Percentiles rank a stretch among this genome's conserved stretches.
Conservation (phyloP, 2,888 invertebrate genomes). For the Melanargia galathea region DNA sequence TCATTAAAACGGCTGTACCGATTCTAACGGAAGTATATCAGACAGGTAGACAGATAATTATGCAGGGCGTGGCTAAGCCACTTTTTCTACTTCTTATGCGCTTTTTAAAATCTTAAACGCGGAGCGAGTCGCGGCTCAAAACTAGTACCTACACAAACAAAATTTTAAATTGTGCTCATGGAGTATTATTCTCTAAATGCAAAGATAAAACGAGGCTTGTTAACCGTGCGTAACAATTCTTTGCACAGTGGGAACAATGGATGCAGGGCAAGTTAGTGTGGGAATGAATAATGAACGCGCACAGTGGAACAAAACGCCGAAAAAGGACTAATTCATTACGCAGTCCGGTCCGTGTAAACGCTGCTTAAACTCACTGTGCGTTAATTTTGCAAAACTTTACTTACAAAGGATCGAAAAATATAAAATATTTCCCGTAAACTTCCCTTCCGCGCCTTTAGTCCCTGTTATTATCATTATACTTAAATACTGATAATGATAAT, state of each 20-base stretch:
- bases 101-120: too few species aligned
- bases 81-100: too few species aligned
- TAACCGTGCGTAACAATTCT: slow-evolving; percentile 1
- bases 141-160: background rate
- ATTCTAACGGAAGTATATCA: too few species aligned
- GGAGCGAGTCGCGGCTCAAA: too few species aligned
- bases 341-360: background rate
- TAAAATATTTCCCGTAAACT: too few species aligned
- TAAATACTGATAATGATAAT: too few species aligned
- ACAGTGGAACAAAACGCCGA: slow-evolving; percentile 9
- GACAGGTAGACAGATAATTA: too few species aligned
- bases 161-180: background rate
- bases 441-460: too few species aligned
- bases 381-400: background rate
- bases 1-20: too few species aligned
- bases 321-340: slow-evolving; percentile 17
- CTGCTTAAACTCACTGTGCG: slow-evolving; percentile 4
- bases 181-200: background rate
- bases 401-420: too few species aligned
- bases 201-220: background rate
- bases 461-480: too few species aligned
- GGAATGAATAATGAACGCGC: slow-evolving; percentile 10
- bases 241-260: slow-evolving; percentile 14
- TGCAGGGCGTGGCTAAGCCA: too few species aligned
- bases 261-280: background rate